A percentile compares a stretch with the other conserved stretches of the same genome.
These are phyloP conservation scores for Sorex araneus DNA, from an alignment of 2,113 vertebrate genomes.

Conservation along the genomic window DNA sequence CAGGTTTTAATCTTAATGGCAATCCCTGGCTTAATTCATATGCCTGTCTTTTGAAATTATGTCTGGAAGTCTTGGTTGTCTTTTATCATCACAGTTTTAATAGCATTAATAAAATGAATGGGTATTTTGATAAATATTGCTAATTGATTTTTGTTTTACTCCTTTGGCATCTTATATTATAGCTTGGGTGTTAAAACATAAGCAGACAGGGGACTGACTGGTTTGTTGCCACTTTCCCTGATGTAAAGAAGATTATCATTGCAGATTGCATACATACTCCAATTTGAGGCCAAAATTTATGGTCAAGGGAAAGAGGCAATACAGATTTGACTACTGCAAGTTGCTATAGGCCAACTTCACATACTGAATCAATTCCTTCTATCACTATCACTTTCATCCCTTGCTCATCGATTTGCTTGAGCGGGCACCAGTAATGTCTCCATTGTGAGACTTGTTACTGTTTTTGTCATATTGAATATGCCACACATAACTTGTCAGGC, in stretches of 20 bases:
- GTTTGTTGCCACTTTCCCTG: background rate
- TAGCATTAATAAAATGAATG: background rate
- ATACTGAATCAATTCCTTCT: background rate
- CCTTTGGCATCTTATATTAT: background rate
- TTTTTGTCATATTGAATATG: too few species aligned
- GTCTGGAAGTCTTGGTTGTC: background rate
- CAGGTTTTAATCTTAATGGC: background rate
- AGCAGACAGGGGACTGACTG: background rate
- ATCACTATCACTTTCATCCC: too few species aligned
- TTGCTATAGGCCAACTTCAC: background rate
- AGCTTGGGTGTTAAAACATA: too few species aligned
- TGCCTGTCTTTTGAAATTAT: slow-evolving; percentile 28
- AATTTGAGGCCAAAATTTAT: background rate
- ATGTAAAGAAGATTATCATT: background rate
- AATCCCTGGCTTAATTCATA: background rate
- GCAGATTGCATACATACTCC: background rate
- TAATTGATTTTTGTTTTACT: slow-evolving; percentile 9
- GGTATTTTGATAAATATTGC: slow-evolving; percentile 4
- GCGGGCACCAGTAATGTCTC: too few species aligned
- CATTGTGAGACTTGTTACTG: too few species aligned
- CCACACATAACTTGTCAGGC: too few species aligned
- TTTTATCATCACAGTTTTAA: background rate
- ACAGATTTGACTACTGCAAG: background rate
- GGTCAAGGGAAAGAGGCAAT: background rate
- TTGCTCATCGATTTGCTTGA: too few species aligned